Evolutionary conservation across 2,888 invertebrate species (phyloP).

Genomic region (Pyrrhia umbra): DNA sequence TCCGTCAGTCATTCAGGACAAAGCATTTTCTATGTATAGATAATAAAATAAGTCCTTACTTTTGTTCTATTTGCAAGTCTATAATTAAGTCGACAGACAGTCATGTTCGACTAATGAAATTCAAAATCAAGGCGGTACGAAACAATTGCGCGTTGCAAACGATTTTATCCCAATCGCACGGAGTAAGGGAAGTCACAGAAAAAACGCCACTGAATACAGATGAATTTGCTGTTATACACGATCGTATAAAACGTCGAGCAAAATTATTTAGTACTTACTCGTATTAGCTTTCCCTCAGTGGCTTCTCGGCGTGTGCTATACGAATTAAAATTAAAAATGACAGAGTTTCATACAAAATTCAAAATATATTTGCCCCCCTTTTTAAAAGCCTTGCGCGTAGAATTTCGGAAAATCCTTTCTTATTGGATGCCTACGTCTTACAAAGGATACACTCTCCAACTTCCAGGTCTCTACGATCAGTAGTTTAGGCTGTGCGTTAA

Average conservation of each 20-base stretch:
- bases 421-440: too few species aligned
- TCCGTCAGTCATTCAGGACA: too few species aligned
- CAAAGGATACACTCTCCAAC: too few species aligned
- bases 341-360: too few species aligned
- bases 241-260: constrained; percentile 31
- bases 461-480: too few species aligned
- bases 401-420: too few species aligned
- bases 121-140: constrained; percentile 83
- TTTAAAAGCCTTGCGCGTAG: too few species aligned
- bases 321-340: not conserved
- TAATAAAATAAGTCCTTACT: not conserved
- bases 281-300: too few species aligned
- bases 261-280: not conserved
- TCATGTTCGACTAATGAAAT: constrained; percentile 80
- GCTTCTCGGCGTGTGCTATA: not conserved
- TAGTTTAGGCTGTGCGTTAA: too few species aligned
- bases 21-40: too few species aligned
- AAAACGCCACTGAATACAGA: constrained; percentile 84
- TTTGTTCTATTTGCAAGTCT: constrained; percentile 15
- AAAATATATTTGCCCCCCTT: too few species aligned
- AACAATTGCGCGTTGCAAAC: constrained; percentile 81
- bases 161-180: constrained; percentile 80
- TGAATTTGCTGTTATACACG: constrained; percentile 76
- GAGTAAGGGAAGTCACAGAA: constrained; percentile 82
- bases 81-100: constrained; percentile 50